Percentiles rank a stretch among this genome's conserved stretches.
These are phyloP conservation scores for Xenopus petersii DNA, from an alignment of 2,797 vertebrate genomes.

Conservation along the genomic window DNA sequence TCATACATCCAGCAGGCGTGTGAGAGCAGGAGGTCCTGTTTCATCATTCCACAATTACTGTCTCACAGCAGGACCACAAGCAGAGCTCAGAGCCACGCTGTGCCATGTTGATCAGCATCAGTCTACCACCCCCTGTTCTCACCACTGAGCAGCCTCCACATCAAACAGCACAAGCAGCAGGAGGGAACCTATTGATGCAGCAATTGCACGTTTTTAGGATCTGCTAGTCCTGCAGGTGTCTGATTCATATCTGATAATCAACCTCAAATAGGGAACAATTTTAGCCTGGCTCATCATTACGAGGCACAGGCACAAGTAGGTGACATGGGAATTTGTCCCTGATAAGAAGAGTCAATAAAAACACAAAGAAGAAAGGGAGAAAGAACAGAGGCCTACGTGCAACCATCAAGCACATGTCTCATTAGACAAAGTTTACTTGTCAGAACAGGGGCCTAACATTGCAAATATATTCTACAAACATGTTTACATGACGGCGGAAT, in stretches of 20 bases:
- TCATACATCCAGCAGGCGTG: background rate
- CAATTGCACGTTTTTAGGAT: slow-evolving; percentile 14
- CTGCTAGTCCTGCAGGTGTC: slow-evolving; percentile 30
- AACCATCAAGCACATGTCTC: background rate
- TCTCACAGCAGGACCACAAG: slow-evolving; percentile 31
- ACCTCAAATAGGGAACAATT: background rate
- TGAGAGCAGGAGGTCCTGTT: slow-evolving; percentile 29
- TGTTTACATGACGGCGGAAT: background rate
- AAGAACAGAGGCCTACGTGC: background rate
- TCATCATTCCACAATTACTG: slow-evolving; percentile 44
- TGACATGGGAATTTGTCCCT: slow-evolving; percentile 1
- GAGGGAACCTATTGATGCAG: slow-evolving; percentile 35
- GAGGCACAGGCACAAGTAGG: background rate
- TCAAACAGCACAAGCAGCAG: slow-evolving; percentile 39
- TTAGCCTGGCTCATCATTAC: slow-evolving; percentile 2
- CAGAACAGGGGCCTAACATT: background rate
- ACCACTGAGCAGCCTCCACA: slow-evolving; percentile 22
- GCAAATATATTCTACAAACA: background rate
- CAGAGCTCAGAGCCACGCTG: slow-evolving; percentile 24
- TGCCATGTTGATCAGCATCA: slow-evolving; percentile 38
- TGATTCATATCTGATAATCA: slow-evolving; percentile 44
- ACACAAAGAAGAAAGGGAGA: background rate
- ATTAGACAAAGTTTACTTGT: slow-evolving; percentile 10
- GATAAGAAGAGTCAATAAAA: background rate
- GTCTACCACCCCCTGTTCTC: slow-evolving; percentile 29